Evolutionary conservation across 2,113 vertebrate genomes (phyloP).

Genomic region (Dipodomys ordii): DNA sequence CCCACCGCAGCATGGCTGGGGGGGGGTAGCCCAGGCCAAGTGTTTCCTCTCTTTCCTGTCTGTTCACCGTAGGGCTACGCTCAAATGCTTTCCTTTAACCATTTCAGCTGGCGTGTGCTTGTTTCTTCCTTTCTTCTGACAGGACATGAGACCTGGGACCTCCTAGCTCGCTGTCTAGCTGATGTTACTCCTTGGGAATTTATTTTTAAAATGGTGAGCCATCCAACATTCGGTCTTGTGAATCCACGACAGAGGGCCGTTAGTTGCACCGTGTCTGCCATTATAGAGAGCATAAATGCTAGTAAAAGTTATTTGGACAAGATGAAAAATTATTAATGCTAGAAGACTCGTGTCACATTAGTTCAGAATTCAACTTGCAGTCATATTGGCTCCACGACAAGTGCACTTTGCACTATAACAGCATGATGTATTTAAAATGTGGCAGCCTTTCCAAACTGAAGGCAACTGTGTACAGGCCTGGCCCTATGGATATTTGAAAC

Average conservation of each 20-base stretch:
- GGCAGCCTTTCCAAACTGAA: neutral
- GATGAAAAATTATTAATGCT: slow-evolving; percentile 67
- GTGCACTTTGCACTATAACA: slow-evolving; percentile 40
- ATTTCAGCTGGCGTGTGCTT: neutral
- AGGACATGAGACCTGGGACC: neutral
- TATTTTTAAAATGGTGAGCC: neutral
- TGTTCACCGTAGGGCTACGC: neutral
- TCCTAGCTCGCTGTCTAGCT: neutral
- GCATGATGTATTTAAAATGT: slow-evolving; percentile 45
- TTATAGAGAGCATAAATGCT: neutral
- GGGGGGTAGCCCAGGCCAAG: neutral
- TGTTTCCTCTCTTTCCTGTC: neutral
- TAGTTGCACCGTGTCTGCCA: slow-evolving; percentile 8
- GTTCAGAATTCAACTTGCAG: slow-evolving; percentile 63
- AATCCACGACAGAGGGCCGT: slow-evolving; percentile 38
- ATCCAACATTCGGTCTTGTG: neutral
- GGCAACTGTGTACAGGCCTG: slow-evolving; percentile 2
- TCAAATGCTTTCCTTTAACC: too few relatives aligned
- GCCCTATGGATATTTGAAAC: slow-evolving; percentile 6
- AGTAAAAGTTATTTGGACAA: slow-evolving; percentile 67
- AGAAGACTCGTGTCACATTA: slow-evolving; percentile 58
- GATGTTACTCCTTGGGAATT: neutral
- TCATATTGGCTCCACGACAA: slow-evolving; percentile 10
- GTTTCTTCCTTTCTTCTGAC: neutral
- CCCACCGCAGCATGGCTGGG: neutral